Conservation (phyloP, 2,888 invertebrate species). For the Drosophila formosana region DNA sequence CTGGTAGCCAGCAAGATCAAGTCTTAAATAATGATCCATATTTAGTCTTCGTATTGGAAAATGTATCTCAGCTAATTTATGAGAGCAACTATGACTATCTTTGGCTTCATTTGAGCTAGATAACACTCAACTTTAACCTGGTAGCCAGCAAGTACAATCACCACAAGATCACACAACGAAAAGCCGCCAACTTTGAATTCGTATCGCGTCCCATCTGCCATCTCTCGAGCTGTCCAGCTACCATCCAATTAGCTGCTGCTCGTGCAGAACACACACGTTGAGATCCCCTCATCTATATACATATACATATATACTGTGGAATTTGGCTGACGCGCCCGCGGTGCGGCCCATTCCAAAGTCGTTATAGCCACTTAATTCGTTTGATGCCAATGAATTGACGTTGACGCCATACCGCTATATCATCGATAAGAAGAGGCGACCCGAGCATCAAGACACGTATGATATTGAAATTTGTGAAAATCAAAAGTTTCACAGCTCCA, state of each 20-base stretch:
- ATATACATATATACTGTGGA: conserved; percentile 23
- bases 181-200: conserved; percentile 41
- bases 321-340: conserved; percentile 50
- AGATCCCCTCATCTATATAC: conserved; percentile 24
- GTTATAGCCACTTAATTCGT: conserved; percentile 67
- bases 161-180: conserved; percentile 52
- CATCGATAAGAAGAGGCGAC: conserved; percentile 51
- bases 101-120: conserved; percentile 20
- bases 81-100: not conserved
- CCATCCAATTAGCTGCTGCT: conserved; percentile 59
- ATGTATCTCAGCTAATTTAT: not conserved
- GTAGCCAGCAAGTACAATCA: conserved; percentile 45
- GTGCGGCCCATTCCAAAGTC: conserved; percentile 35
- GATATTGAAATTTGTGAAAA: conserved; percentile 54
- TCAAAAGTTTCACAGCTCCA: conserved; percentile 70
- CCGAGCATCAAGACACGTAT: not conserved
- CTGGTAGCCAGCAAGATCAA: too few species aligned
- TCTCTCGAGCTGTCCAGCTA: conserved; percentile 6
- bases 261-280: conserved; percentile 71
- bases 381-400: conserved; percentile 68
- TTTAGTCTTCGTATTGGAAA: not conserved
- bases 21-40: too few species aligned
- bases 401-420: conserved; percentile 64
- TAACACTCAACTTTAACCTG: conserved; percentile 31
- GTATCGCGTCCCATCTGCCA: conserved; percentile 22